A percentile compares a stretch with the other conserved stretches of the same genome.
phyloP scores from a whole-genome alignment of 2,797 vertebrate genomes.

The Taenioides sp. region DNA sequence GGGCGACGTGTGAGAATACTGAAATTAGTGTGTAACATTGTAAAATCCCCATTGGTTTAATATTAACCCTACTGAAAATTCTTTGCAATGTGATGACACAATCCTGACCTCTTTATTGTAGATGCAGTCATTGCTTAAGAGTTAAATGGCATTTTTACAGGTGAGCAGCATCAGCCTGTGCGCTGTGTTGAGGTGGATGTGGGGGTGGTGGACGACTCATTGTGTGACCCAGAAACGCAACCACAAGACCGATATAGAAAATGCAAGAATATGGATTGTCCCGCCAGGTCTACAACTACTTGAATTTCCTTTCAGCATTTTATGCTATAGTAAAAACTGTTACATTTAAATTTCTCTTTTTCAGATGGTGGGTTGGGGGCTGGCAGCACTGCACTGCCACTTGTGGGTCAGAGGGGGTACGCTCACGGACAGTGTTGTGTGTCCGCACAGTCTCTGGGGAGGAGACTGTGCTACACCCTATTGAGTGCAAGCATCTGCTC shows the following conservation, averaged over 20 bases:
- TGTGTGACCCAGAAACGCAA: slow-evolving; percentile 83
- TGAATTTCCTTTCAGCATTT: neutral
- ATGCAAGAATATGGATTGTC: slow-evolving; percentile 89
- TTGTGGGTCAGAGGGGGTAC: slow-evolving; percentile 85
- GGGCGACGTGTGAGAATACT: no score
- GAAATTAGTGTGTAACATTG: no score
- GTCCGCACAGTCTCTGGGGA: slow-evolving; percentile 87
- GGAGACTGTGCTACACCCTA: slow-evolving; percentile 85
- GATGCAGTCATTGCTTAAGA: neutral
- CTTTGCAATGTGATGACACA: no score
- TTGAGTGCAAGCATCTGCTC: slow-evolving; percentile 87
- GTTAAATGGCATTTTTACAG: slow-evolving; percentile 58
- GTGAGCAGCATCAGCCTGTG: slow-evolving; percentile 83
- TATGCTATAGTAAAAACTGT: neutral
- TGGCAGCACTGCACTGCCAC: slow-evolving; percentile 92
- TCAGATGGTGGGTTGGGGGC: slow-evolving; percentile 95
- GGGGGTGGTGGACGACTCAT: slow-evolving; percentile 83
- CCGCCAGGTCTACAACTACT: slow-evolving; percentile 81
- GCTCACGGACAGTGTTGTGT: slow-evolving; percentile 89
- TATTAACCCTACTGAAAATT: no score
- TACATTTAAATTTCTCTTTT: neutral
- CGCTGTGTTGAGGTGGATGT: slow-evolving; percentile 82
- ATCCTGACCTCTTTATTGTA: neutral
- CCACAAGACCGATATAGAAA: slow-evolving; percentile 83
- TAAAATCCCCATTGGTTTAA: no score